Percentiles rank a stretch among this genome's conserved stretches.
These are phyloP conservation scores for Leptinotarsa defecta DNA, from an alignment of 1,140 invertebrate genomes.

Conservation along the genomic window DNA sequence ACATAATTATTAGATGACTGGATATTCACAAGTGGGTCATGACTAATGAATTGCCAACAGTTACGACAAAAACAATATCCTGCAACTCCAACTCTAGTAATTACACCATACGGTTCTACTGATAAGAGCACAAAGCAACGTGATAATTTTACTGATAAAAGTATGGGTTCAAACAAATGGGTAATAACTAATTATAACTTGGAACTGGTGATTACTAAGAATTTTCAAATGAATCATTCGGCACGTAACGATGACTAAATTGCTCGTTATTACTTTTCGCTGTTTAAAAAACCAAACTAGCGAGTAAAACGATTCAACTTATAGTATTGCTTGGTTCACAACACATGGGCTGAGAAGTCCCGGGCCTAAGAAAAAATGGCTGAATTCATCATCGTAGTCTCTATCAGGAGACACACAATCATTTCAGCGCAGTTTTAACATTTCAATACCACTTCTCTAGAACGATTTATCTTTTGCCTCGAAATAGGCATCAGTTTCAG, in stretches of 20 bases:
- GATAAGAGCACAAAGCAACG: not conserved
- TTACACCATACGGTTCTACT: conserved; percentile 3
- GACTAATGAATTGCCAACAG: not conserved
- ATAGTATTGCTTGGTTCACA: too few species aligned
- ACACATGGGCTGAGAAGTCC: too few species aligned
- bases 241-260: not conserved
- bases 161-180: not conserved
- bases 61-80: not conserved
- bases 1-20: not conserved
- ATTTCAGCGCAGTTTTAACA: too few species aligned
- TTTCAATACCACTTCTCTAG: too few species aligned
- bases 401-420: too few species aligned
- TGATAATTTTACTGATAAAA: not conserved
- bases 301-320: too few species aligned
- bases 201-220: not conserved
- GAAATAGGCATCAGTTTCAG: too few species aligned
- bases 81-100: not conserved
- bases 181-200: conserved; percentile 7
- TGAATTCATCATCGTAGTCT: too few species aligned
- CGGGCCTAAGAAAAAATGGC: too few species aligned
- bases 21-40: not conserved
- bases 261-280: not conserved
- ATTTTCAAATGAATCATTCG: conserved; percentile 1
- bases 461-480: too few species aligned
- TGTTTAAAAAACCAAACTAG: too few species aligned